Percentiles rank a stretch among this genome's conserved stretches.
Conservation (phyloP, 2,888 invertebrate genomes). For the Xestia xanthographa region DNA sequence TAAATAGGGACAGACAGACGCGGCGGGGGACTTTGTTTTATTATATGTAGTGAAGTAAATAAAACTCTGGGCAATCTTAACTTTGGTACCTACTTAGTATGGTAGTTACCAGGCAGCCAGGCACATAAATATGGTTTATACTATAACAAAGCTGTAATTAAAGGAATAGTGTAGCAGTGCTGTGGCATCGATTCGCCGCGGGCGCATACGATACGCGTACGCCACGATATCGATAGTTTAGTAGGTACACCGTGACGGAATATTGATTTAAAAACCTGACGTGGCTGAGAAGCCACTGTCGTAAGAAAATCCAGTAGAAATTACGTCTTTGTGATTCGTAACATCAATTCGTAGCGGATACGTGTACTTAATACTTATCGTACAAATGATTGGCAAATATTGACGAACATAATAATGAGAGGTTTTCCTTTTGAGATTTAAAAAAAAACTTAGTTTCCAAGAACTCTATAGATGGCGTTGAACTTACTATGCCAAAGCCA, state of each 20-base stretch:
- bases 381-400: slow-evolving; percentile 15
- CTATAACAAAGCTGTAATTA: slow-evolving; percentile 50
- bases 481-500: no score
- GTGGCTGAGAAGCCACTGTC: slow-evolving; percentile 24
- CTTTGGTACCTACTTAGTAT: background rate
- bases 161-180: slow-evolving; percentile 30
- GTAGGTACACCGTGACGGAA: slow-evolving; percentile 26
- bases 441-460: no score
- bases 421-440: no score
- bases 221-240: slow-evolving; percentile 23
- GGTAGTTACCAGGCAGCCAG: slow-evolving; percentile 9
- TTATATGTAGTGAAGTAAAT: no score
- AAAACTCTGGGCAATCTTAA: background rate
- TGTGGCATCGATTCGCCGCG: slow-evolving; percentile 48
- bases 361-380: slow-evolving; percentile 4
- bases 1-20: no score
- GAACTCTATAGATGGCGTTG: no score
- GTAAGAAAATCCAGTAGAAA: slow-evolving; percentile 5
- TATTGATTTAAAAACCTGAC: slow-evolving; percentile 49
- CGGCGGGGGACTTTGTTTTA: no score
- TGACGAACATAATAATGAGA: background rate
- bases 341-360: slow-evolving; percentile 25
- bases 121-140: slow-evolving; percentile 16
- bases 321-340: background rate
- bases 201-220: slow-evolving; percentile 35